These are phyloP conservation scores for Euthynnus affinis DNA, from an alignment of 2,797 vertebrate species.

Conservation along the genomic window DNA sequence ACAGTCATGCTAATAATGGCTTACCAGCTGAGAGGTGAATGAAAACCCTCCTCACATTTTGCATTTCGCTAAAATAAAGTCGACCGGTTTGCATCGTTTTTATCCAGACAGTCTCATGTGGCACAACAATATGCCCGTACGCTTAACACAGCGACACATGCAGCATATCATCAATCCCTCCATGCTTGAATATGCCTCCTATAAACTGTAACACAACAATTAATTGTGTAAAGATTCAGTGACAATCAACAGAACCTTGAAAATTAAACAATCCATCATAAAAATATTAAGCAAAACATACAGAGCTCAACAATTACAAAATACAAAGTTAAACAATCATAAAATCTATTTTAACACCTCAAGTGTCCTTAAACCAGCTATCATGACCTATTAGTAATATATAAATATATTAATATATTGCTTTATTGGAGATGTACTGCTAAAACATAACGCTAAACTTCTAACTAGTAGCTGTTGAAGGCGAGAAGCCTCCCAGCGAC, in stretches of 20 bases:
- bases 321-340: constrained; percentile 69
- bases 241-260: constrained; percentile 48
- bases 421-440: constrained; percentile 68
- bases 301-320: constrained; percentile 54
- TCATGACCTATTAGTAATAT: constrained; percentile 56
- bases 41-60: constrained; percentile 45
- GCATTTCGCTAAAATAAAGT: constrained; percentile 35
- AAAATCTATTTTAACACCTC: constrained; percentile 53
- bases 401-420: constrained; percentile 75
- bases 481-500: constrained; percentile 34
- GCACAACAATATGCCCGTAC: constrained; percentile 51
- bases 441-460: constrained; percentile 60
- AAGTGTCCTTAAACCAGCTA: constrained; percentile 48
- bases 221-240: constrained; percentile 32
- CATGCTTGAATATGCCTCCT: constrained; percentile 16
- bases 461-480: constrained; percentile 24
- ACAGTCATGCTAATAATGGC: constrained; percentile 66
- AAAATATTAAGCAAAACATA: constrained; percentile 68
- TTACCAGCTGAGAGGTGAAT: constrained; percentile 52
- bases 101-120: constrained; percentile 34
- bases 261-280: constrained; percentile 58
- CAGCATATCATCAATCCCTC: constrained; percentile 33
- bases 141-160: constrained; percentile 31
- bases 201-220: constrained; percentile 38
- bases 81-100: constrained; percentile 24